phyloP scores from a whole-genome alignment of 1,140 invertebrate species.

The Polypedilum vanderplanki region DNA sequence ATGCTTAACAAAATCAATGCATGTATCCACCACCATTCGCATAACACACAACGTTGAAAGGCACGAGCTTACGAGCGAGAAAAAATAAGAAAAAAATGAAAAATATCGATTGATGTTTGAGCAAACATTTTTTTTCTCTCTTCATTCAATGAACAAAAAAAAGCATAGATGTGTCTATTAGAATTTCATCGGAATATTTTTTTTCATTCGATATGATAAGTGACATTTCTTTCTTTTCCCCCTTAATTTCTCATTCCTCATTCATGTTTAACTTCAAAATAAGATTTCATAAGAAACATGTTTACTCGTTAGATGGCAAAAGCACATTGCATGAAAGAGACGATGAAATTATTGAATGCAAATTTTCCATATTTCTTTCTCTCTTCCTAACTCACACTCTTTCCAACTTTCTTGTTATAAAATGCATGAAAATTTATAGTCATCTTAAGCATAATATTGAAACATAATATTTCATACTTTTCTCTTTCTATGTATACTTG shows the following conservation, averaged over 20 bases:
- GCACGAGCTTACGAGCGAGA: not conserved
- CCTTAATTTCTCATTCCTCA: not conserved
- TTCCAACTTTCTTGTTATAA: not conserved
- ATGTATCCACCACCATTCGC: not conserved
- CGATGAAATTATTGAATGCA: slow-evolving; percentile 26
- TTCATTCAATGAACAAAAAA: not conserved
- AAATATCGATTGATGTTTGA: slow-evolving; percentile 6
- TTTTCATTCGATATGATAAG: not conserved
- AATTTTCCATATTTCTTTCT: slow-evolving; percentile 24
- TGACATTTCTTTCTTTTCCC: not conserved
- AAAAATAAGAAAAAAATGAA: not conserved
- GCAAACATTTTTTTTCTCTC: not conserved
- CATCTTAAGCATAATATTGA: slow-evolving; percentile 7
- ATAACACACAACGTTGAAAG: not conserved
- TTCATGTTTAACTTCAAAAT: not conserved
- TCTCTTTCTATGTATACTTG: no score
- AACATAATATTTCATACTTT: not conserved
- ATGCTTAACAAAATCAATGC: not conserved
- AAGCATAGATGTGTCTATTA: not conserved
- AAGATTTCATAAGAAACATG: not conserved
- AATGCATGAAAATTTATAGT: slow-evolving; percentile 19
- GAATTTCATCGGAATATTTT: not conserved
- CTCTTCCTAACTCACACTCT: not conserved
- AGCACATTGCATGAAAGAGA: not conserved
- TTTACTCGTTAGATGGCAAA: not conserved